These are phyloP conservation scores for Lycaon pictus DNA, from an alignment of 2,113 vertebrate species.

Conservation along the genomic window DNA sequence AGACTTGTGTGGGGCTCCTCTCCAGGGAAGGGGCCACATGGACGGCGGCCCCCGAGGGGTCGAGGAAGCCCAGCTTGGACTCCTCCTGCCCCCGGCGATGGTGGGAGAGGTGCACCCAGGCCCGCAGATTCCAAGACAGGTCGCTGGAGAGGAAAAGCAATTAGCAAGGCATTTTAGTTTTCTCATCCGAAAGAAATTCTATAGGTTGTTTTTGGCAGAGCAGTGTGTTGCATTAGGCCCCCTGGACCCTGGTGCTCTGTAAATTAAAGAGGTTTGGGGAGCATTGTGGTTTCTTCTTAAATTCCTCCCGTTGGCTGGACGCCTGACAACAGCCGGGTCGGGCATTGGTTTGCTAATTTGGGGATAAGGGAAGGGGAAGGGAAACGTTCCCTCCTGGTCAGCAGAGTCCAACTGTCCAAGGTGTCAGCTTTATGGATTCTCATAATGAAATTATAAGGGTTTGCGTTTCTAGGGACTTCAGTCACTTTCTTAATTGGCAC, in stretches of 20 bases:
- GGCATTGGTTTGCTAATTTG: constrained; percentile 1
- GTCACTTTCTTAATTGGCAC: constrained; percentile 70
- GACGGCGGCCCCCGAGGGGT: not conserved
- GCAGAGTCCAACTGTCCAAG: not conserved
- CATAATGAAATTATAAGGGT: constrained; percentile 65
- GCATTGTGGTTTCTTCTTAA: constrained; percentile 76
- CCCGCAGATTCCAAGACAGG: not conserved
- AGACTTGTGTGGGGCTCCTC: too few species aligned
- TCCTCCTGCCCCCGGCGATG: rapidly evolving
- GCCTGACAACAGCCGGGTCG: not conserved
- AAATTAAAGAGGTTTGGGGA: constrained; percentile 67
- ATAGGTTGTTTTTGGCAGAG: constrained; percentile 79
- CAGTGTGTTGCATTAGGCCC: not conserved
- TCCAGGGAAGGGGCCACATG: not conserved
- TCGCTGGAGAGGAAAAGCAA: constrained; percentile 55
- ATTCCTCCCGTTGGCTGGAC: not conserved
- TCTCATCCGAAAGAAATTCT: constrained; percentile 76
- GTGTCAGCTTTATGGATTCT: constrained; percentile 69
- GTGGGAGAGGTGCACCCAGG: rapidly evolving
- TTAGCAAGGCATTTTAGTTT: constrained; percentile 67
- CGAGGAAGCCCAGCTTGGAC: rapidly evolving
- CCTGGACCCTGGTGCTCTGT: not conserved
- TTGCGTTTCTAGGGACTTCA: constrained; percentile 70
- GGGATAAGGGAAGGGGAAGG: not conserved
- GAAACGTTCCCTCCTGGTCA: not conserved